Evolutionary conservation across 2,888 invertebrate genomes (phyloP).

Genomic region (Acanthosoma haemorrhoidale): DNA sequence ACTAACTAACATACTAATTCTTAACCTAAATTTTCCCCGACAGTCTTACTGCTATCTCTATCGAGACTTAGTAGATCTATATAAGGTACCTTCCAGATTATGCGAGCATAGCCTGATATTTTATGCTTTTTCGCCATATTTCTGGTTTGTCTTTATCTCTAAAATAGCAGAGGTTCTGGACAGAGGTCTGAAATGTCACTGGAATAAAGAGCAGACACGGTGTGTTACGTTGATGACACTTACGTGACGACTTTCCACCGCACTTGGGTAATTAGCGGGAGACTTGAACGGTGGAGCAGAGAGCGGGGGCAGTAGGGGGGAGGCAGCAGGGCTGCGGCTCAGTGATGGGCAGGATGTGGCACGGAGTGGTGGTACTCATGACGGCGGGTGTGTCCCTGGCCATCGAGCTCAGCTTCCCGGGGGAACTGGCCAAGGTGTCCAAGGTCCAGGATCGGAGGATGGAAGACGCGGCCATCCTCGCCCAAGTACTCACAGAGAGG

Average conservation of each 20-base stretch:
- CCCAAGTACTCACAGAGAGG: slow-evolving; percentile 32
- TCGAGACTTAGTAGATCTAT: too few relatives aligned
- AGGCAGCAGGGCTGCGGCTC: background rate
- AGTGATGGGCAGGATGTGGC: slow-evolving; percentile 26
- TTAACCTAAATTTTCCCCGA: too few relatives aligned
- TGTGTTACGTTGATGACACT: too few relatives aligned
- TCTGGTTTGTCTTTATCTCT: too few relatives aligned
- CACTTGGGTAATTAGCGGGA: background rate
- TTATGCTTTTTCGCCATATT: too few relatives aligned
- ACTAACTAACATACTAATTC: too few relatives aligned
- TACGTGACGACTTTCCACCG: background rate
- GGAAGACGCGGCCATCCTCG: slow-evolving; percentile 35
- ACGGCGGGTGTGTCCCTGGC: background rate
- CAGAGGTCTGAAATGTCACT: too few relatives aligned
- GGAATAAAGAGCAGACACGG: too few relatives aligned
- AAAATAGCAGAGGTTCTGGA: too few relatives aligned
- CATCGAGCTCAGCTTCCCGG: slow-evolving; percentile 35
- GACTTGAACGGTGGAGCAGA: background rate
- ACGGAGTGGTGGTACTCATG: slow-evolving; percentile 1
- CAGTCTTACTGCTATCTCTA: too few relatives aligned
- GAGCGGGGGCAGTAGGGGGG: background rate
- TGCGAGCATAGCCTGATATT: too few relatives aligned
- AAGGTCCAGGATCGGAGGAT: slow-evolving; percentile 1
- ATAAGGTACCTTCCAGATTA: too few relatives aligned
- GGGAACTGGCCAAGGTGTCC: slow-evolving; percentile 19